phyloP scores from a whole-genome alignment of 2,888 invertebrate species.

The Xanthostigma xanthostigma region DNA sequence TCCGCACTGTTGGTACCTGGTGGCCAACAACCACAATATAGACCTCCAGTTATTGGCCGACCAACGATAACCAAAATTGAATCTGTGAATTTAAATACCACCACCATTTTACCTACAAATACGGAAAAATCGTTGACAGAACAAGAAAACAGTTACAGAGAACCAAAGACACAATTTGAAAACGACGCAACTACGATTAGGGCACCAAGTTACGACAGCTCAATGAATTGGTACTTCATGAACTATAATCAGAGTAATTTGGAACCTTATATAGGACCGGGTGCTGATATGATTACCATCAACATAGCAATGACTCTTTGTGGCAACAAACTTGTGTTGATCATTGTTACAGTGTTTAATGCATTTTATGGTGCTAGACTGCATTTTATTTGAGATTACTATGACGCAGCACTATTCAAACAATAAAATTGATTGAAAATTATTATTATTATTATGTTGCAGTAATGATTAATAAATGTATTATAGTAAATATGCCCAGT shows the following conservation, averaged over 20 bases:
- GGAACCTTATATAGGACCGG: slow-evolving; percentile 31
- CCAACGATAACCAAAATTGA: slow-evolving; percentile 46
- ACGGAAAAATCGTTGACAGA: slow-evolving; percentile 7
- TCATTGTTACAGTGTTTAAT: too few species aligned
- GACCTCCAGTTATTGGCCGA: slow-evolving; percentile 29
- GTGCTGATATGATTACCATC: not conserved
- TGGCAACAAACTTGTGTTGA: too few species aligned
- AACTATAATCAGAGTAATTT: slow-evolving; percentile 58
- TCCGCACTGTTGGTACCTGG: slow-evolving; percentile 49
- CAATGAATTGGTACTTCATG: slow-evolving; percentile 74
- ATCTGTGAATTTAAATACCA: slow-evolving; percentile 25
- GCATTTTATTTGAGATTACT: too few species aligned
- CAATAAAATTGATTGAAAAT: too few species aligned
- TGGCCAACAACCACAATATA: slow-evolving; percentile 31
- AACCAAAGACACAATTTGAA: slow-evolving; percentile 6
- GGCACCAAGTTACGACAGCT: slow-evolving; percentile 29
- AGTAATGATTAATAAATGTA: too few species aligned
- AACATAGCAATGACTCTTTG: too few species aligned
- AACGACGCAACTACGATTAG: slow-evolving; percentile 25
- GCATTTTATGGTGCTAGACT: too few species aligned
- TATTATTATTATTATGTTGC: too few species aligned
- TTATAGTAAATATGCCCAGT: too few species aligned
- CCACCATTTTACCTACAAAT: slow-evolving; percentile 1
- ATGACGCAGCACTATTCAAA: too few species aligned
- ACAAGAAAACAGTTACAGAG: slow-evolving; percentile 13